A percentile compares a stretch with the other conserved stretches of the same genome.
phyloP scores from a whole-genome alignment of 2,797 vertebrate species.

The Parotocinclus haroldoi region DNA sequence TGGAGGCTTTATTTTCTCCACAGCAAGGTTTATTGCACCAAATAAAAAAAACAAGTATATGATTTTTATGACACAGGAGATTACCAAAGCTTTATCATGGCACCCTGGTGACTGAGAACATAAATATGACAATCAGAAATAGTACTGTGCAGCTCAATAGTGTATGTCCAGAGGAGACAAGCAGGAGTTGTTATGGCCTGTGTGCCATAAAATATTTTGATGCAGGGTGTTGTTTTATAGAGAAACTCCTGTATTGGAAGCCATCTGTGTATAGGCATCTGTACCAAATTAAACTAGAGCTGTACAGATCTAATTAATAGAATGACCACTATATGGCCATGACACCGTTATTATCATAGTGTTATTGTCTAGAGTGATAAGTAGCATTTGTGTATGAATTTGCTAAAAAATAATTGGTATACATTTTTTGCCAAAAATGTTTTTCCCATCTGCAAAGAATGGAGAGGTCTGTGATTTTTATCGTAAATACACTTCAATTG shows the following conservation, averaged over 20 bases:
- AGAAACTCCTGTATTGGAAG: constrained; percentile 18
- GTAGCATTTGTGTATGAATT: constrained; percentile 1
- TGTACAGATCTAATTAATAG: constrained; percentile 26
- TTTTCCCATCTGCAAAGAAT: too few relatives aligned
- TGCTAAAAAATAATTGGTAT: not conserved
- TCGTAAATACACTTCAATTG: too few relatives aligned
- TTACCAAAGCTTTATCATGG: constrained; percentile 66
- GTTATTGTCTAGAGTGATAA: too few relatives aligned
- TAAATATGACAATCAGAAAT: constrained; percentile 69
- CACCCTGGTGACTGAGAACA: constrained; percentile 60
- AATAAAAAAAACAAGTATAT: constrained; percentile 71
- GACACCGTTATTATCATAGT: constrained; percentile 4
- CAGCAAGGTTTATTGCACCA: constrained; percentile 64
- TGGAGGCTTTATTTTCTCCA: constrained; percentile 69
- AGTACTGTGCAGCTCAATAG: constrained; percentile 34
- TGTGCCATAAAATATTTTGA: constrained; percentile 41
- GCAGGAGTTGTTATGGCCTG: constrained; percentile 14
- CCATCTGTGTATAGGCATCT: constrained; percentile 41
- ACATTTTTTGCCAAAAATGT: too few relatives aligned
- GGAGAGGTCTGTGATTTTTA: too few relatives aligned
- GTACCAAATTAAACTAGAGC: constrained; percentile 35
- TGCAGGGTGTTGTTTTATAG: constrained; percentile 17
- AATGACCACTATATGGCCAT: constrained; percentile 22
- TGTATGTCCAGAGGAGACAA: not conserved
- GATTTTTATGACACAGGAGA: constrained; percentile 70